Conservation (phyloP, 2,113 vertebrate species). For the Dendrocopos noguchii region DNA sequence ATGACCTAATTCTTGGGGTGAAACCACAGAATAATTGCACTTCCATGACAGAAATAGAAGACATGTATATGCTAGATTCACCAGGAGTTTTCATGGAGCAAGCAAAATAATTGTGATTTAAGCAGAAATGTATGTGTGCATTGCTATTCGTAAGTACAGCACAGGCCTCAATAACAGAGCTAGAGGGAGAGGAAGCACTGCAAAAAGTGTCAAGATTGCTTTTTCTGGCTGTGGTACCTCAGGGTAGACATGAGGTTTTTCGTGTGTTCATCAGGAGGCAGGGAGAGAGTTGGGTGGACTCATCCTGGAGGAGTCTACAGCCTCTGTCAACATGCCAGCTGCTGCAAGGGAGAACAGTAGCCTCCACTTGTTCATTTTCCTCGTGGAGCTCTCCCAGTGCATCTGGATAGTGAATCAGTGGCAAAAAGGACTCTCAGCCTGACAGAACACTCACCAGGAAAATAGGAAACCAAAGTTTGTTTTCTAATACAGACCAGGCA, state of each 20-base stretch:
- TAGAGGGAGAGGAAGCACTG: not conserved
- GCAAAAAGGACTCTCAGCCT: not conserved
- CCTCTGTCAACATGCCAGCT: accelerated
- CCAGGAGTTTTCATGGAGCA: not conserved
- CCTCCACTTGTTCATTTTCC: not conserved
- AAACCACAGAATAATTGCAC: not conserved
- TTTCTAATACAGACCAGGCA: not conserved
- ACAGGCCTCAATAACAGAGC: not conserved
- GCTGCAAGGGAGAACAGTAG: not conserved
- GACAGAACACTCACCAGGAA: not conserved
- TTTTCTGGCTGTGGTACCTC: not conserved
- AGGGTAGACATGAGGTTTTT: not conserved
- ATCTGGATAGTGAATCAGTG: not conserved
- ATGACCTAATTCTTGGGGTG: not conserved
- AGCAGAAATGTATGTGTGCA: not conserved
- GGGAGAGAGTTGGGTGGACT: not conserved
- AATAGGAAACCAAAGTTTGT: not conserved
- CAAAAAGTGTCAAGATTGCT: not conserved
- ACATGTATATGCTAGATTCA: not conserved
- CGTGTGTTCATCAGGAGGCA: not conserved
- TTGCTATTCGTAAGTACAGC: not conserved
- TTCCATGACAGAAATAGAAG: not conserved
- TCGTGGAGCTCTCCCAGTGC: accelerated
- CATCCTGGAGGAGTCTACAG: accelerated
- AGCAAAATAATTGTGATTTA: not conserved